Conservation (phyloP, 1,140 invertebrate genomes). For the Neodiprion virginianus region DNA sequence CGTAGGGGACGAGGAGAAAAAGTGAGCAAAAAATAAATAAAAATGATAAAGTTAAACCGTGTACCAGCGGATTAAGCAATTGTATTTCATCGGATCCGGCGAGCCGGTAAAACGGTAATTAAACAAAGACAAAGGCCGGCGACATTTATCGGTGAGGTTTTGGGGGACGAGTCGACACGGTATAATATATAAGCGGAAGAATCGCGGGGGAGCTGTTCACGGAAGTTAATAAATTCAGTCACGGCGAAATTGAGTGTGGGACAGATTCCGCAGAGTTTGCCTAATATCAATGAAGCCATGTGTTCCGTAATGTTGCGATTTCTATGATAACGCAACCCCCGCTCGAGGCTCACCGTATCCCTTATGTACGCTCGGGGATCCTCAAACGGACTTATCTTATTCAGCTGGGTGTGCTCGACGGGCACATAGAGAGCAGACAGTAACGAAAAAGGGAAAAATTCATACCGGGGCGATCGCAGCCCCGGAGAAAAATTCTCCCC, state of each 20-base stretch:
- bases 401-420: conserved; percentile 7
- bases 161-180: neutral
- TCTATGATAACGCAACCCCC: conserved; percentile 39
- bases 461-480: neutral
- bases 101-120: neutral
- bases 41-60: neutral
- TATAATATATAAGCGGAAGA: neutral
- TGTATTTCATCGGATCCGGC: neutral
- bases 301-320: conserved; percentile 41
- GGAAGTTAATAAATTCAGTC: conserved; percentile 2
- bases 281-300: conserved; percentile 36
- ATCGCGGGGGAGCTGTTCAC: too few species aligned
- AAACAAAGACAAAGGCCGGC: neutral
- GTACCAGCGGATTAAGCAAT: neutral
- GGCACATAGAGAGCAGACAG: neutral
- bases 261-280: conserved; percentile 27
- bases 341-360: neutral
- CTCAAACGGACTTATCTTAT: conserved; percentile 30
- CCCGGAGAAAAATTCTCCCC: neutral
- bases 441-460: too few species aligned
- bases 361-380: conserved; percentile 6
- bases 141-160: neutral
- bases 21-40: too few species aligned
- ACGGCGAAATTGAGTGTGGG: neutral
- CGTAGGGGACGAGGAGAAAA: neutral